These are phyloP conservation scores for Todiramphus saurophagus DNA, from an alignment of 2,113 vertebrate species.

Conservation along the genomic window DNA sequence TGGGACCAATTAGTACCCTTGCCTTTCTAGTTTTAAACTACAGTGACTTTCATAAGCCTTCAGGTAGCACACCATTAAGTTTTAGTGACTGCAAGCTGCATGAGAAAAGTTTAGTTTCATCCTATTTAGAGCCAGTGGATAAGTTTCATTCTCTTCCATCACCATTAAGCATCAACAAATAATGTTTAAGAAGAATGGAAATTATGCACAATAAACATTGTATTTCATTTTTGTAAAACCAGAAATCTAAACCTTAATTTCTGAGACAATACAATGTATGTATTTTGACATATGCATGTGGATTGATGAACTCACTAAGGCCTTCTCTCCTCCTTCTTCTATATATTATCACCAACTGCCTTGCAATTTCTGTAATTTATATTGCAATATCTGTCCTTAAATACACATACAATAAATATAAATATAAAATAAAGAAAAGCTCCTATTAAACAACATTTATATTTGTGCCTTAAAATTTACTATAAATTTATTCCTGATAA, in stretches of 20 bases:
- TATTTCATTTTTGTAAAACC: not conserved
- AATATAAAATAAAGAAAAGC: not conserved
- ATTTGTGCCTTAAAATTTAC: not conserved
- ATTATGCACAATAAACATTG: not conserved
- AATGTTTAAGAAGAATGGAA: not conserved
- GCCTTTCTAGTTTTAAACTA: not conserved
- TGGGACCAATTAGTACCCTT: not conserved
- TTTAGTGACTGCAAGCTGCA: not conserved
- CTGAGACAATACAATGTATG: not conserved
- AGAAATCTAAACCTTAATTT: not conserved
- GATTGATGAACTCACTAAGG: not conserved
- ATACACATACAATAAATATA: not conserved
- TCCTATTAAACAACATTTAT: not conserved
- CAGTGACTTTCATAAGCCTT: not conserved
- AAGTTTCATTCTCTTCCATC: not conserved
- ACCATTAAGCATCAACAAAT: not conserved
- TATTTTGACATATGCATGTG: not conserved
- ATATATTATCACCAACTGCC: not conserved
- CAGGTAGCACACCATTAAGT: not conserved
- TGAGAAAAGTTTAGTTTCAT: not conserved
- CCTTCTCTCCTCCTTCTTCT: not conserved
- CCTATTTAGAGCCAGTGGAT: not conserved
- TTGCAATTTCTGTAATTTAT: not conserved
- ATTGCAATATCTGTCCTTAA: not conserved
- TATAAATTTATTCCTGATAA: not conserved